Evolutionary conservation across 2,113 vertebrate species (phyloP), one percentile per base, ranked within the genome.

Genomic region (Rhinolophus sinicus): DNA sequence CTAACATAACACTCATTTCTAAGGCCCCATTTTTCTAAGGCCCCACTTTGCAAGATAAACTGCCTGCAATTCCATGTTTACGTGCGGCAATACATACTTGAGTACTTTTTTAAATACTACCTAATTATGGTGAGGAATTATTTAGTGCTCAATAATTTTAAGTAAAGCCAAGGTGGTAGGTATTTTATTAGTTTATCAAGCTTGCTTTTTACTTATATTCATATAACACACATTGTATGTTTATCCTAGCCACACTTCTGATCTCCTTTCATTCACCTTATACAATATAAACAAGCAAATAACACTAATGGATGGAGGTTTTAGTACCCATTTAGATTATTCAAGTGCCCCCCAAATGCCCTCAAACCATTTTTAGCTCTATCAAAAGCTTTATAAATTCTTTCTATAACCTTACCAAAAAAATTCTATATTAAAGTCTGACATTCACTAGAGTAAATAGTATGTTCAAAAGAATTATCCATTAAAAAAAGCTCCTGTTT

Each of bases 21-120:
- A 96, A 91, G 64, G 73, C 47, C 40, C 88, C 65, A 33, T 52
- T 96, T 40, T 92, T 91, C 93, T 85, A 96, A 91, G 64, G 73
- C 47, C 40, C 88, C 65, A 33, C 52, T 96, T 40, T 92, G 76
- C 50, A 96, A 96, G 93, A 96, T 93, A 96, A 97, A 94, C 24
- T 87, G 72, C 38, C 75, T 30, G 2, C 28, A 94, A 97, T 77
- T 88, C 73, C 84, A 64, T 18, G 12, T 94, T 76, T 90, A 26
- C 65, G 81, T 89, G 47, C 80, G 19, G 78, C 65, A 96, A 96
- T 62, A 38, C 0, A 67, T 30, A 85, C 19, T 38, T 50, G n/a
- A 80, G 54, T 89, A 38, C 75, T 65, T 94, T 94, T 95, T 81
- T 38, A 50, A 96, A 92, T 67, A 82, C 64, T 86, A 78, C 44